Conservation (phyloP, 2,888 invertebrate genomes). For the Melanotus villosus region DNA sequence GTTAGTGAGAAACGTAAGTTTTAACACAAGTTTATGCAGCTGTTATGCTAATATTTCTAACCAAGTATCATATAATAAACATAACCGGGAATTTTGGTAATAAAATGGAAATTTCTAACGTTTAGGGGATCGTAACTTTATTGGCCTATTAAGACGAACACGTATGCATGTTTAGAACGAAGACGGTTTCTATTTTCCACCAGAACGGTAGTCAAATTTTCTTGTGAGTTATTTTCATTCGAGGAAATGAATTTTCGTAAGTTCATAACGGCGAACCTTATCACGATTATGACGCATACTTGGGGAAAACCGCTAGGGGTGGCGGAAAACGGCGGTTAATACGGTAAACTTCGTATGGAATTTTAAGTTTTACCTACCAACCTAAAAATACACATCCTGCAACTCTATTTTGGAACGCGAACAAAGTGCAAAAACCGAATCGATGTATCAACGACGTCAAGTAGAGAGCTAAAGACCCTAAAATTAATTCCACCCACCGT, state of each 20-base stretch:
- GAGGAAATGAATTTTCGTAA: conserved; percentile 9
- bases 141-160: conserved; percentile 31
- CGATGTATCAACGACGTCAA: conserved; percentile 23
- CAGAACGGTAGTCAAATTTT: conserved; percentile 12
- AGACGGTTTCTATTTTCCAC: conserved; percentile 25
- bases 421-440: conserved; percentile 14
- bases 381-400: neutral
- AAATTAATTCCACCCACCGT: conserved; percentile 34
- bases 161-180: conserved; percentile 27
- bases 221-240: conserved; percentile 17
- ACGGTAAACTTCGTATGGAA: conserved; percentile 4
- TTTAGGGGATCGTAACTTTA: conserved; percentile 29
- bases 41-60: neutral
- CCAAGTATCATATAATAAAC: conserved; percentile 22
- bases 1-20: too few relatives aligned
- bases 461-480: conserved; percentile 33
- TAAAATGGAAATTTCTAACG: conserved; percentile 35
- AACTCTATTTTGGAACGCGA: conserved; percentile 13
- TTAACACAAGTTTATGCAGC: neutral
- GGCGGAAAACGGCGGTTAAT: neutral
- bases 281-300: conserved; percentile 38
- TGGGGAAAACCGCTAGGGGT: conserved; percentile 36
- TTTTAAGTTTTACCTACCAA: conserved; percentile 11
- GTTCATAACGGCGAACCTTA: conserved; percentile 18
- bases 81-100: conserved; percentile 22